phyloP scores from a whole-genome alignment of 2,888 invertebrate genomes.

The Microctonus hyperodae region DNA sequence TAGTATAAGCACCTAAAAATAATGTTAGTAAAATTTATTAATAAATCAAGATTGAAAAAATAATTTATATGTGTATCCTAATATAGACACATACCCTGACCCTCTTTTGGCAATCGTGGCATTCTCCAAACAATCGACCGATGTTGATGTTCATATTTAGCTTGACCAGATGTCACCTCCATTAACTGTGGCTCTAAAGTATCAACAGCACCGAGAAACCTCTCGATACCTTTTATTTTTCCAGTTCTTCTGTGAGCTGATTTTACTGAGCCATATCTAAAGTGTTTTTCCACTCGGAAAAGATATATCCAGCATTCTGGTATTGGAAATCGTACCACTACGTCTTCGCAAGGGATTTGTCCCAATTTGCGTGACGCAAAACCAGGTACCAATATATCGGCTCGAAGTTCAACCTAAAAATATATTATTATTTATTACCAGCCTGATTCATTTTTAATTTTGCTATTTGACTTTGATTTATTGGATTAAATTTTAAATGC shows the following conservation, averaged over 20 bases:
- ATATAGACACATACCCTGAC: constrained; percentile 77
- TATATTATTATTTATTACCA: constrained; percentile 4
- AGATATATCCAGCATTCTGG: constrained; percentile 99
- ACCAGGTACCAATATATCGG: constrained; percentile 95
- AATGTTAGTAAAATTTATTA: constrained; percentile 45
- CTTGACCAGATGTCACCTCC: constrained; percentile 95
- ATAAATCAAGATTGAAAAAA: not conserved
- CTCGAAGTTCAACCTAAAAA: constrained; percentile 85
- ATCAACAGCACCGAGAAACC: constrained; percentile 90
- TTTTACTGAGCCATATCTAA: constrained; percentile 67
- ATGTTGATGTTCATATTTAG: constrained; percentile 99
- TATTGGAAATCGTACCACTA: constrained; percentile 94
- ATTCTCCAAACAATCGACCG: constrained; percentile 98
- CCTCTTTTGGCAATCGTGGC: constrained; percentile 96
- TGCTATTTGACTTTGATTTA: too few relatives aligned
- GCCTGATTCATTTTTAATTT: too few relatives aligned
- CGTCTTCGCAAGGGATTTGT: constrained; percentile 97
- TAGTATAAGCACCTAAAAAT: constrained; percentile 99
- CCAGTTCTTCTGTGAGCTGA: constrained; percentile 74
- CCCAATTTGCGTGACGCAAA: constrained; percentile 95
- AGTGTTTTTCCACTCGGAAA: constrained; percentile 97
- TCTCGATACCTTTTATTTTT: constrained; percentile 91
- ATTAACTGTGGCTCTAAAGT: constrained; percentile 90
- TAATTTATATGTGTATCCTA: not conserved
- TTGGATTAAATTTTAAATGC: too few relatives aligned